A percentile compares a stretch with the other conserved stretches of the same genome.
Conservation (phyloP, 2,797 vertebrate species). For the Danio aesculapii region DNA sequence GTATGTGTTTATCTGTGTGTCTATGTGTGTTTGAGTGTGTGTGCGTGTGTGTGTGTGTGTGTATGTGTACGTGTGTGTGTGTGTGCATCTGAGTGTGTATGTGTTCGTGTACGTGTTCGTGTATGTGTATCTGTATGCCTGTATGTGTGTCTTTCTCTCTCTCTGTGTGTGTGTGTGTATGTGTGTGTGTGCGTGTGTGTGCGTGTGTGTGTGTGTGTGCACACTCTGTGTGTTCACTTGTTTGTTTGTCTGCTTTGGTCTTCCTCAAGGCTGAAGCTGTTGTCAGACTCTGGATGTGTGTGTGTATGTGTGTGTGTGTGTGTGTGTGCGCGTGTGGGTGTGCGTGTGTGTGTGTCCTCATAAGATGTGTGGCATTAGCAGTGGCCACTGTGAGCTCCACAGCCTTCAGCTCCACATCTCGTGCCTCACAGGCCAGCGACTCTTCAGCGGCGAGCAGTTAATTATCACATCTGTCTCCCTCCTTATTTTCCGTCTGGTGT, state of each 20-base stretch:
- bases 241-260: constrained; percentile 66
- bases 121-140: too few species aligned
- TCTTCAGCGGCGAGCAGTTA: constrained; percentile 57
- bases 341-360: constrained; percentile 38
- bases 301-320: constrained; percentile 2
- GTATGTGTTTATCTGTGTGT: too few species aligned
- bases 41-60: too few species aligned
- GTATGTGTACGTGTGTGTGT: too few species aligned
- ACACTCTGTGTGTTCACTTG: constrained; percentile 80
- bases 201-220: constrained; percentile 58
- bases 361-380: constrained; percentile 40
- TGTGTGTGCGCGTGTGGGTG: constrained; percentile 8
- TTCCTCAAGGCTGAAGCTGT: constrained; percentile 65
- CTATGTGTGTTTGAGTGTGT: too few species aligned
- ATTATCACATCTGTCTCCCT: constrained; percentile 59
- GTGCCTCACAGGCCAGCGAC: constrained; percentile 42
- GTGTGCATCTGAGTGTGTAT: too few species aligned
- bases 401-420: constrained; percentile 52
- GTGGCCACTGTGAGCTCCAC: constrained; percentile 42
- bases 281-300: constrained; percentile 73
- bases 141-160: too few species aligned
- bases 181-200: too few species aligned
- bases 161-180: too few species aligned
- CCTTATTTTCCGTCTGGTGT: constrained; percentile 55
- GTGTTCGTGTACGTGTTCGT: too few species aligned